A percentile compares a stretch with the other conserved stretches of the same genome.
These are phyloP conservation scores for Bubalus kerabau DNA, from an alignment of 2,113 vertebrate genomes.

Conservation along the genomic window DNA sequence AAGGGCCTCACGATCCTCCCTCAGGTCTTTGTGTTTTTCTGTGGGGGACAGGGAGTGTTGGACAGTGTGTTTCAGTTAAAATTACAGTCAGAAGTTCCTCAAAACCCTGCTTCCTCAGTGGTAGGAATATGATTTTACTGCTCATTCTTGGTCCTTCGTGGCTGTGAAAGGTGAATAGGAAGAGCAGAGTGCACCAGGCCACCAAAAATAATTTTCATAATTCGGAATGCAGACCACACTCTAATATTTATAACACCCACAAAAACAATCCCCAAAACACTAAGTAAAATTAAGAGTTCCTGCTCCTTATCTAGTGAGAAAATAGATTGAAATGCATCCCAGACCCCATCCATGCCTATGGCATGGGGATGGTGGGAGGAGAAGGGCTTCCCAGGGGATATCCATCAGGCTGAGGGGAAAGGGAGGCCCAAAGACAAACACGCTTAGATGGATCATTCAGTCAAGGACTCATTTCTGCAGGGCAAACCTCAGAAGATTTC, in stretches of 20 bases:
- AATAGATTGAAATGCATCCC: background rate
- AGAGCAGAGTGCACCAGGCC: background rate
- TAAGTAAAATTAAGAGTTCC: constrained; percentile 49
- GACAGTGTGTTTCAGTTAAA: background rate
- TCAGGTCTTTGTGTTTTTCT: background rate
- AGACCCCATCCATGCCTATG: background rate
- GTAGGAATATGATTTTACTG: background rate
- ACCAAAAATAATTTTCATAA: background rate
- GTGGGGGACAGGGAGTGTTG: background rate
- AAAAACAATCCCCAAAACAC: constrained; percentile 28
- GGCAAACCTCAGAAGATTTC: background rate
- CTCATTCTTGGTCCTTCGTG: background rate
- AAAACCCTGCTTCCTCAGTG: background rate
- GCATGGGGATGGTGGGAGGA: background rate
- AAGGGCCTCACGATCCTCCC: background rate
- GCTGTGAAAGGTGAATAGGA: background rate
- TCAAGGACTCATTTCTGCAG: background rate
- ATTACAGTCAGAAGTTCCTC: background rate
- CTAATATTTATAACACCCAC: constrained; percentile 42
- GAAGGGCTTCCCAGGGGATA: background rate
- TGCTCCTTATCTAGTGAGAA: constrained; percentile 33
- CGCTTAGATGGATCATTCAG: background rate
- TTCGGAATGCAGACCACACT: constrained; percentile 11
- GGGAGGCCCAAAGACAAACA: no score
- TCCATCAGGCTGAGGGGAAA: background rate